Percentiles rank a stretch among this genome's conserved stretches.
Evolutionary conservation across 1,140 invertebrate species (phyloP).

Genomic region (Drosophila sp.): DNA sequence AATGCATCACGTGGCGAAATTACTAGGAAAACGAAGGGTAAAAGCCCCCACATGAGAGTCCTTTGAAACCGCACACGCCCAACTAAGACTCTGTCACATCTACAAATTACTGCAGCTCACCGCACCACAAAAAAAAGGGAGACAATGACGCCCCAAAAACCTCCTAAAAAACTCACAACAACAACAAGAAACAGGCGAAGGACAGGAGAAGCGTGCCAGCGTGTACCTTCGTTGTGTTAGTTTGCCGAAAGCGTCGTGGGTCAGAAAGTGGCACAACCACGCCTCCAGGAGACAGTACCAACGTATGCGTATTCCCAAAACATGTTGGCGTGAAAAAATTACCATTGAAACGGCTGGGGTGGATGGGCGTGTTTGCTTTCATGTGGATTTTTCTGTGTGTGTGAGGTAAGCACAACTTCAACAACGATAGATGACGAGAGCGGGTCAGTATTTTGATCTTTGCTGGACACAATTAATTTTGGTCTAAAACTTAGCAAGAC

Average conservation of each 20-base stretch:
- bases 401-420: neutral
- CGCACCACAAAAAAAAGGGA: constrained; percentile 15
- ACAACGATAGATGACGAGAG: constrained; percentile 4
- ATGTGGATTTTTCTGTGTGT: neutral
- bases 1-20: constrained; percentile 30
- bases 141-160: constrained; percentile 5
- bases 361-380: neutral
- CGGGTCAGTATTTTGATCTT: constrained; percentile 33
- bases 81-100: constrained; percentile 7
- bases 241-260: constrained; percentile 31
- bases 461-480: constrained; percentile 40
- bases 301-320: constrained; percentile 25
- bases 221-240: neutral
- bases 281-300: constrained; percentile 36
- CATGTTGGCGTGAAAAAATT: constrained; percentile 29
- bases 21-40: neutral
- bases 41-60: constrained; percentile 2
- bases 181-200: constrained; percentile 16
- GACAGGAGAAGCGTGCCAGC: neutral
- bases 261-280: constrained; percentile 29
- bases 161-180: constrained; percentile 29
- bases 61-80: constrained; percentile 46
- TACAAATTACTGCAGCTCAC: constrained; percentile 47
- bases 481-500: constrained; percentile 16
- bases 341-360: neutral